These are phyloP conservation scores for Oxycera nigricornis DNA, from an alignment of 2,888 invertebrate genomes.

Conservation along the genomic window DNA sequence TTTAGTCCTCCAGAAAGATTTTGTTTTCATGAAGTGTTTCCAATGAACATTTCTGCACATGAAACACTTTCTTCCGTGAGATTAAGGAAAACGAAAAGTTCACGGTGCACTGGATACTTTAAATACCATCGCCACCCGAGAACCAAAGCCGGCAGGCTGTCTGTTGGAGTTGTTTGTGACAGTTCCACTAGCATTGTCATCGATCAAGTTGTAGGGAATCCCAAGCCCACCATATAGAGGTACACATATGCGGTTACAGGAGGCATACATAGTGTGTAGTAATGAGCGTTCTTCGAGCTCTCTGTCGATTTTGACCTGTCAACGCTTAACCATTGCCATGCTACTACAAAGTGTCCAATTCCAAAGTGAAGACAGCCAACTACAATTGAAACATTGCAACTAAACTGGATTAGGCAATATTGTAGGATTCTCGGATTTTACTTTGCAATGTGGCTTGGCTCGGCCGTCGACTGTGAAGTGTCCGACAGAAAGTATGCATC, in stretches of 20 bases:
- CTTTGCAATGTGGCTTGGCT: conserved; percentile 17
- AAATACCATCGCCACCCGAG: too few species aligned
- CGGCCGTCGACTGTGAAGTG: neutral
- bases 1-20: too few species aligned
- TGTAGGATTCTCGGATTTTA: conserved; percentile 9
- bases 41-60: too few species aligned
- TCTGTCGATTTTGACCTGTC: conserved; percentile 14
- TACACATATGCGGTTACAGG: neutral
- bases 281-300: neutral
- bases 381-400: conserved; percentile 20
- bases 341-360: conserved; percentile 3
- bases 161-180: conserved; percentile 17
- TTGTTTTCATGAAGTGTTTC: too few species aligned
- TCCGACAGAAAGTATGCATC: neutral
- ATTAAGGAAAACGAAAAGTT: too few species aligned
- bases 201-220: neutral
- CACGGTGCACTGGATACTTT: too few species aligned
- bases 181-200: neutral
- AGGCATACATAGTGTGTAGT: neutral
- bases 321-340: neutral
- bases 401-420: conserved; percentile 33
- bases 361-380: conserved; percentile 30
- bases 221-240: neutral
- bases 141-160: conserved; percentile 13
- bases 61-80: too few species aligned